These are phyloP conservation scores for Atherix ibis DNA, from an alignment of 2,888 invertebrate genomes.

Conservation along the genomic window DNA sequence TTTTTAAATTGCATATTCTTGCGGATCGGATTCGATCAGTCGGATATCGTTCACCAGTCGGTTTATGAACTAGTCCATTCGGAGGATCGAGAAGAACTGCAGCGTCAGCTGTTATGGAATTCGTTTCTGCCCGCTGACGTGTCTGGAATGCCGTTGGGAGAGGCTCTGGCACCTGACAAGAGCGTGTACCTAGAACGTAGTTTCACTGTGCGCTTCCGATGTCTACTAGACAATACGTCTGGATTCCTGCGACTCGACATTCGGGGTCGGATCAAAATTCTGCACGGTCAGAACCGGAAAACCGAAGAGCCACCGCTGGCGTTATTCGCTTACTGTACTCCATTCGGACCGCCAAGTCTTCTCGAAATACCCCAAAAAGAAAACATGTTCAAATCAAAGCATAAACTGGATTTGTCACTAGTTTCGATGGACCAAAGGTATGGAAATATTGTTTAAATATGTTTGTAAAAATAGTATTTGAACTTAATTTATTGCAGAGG, in stretches of 20 bases:
- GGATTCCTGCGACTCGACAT: constrained; percentile 97
- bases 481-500: constrained; percentile 43
- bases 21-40: too few species aligned
- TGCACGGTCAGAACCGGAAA: constrained; percentile 92
- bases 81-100: constrained; percentile 95
- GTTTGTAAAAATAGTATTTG: constrained; percentile 7
- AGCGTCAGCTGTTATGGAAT: constrained; percentile 88
- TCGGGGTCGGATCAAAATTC: constrained; percentile 85
- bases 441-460: background rate
- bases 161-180: constrained; percentile 78
- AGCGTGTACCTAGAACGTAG: constrained; percentile 83
- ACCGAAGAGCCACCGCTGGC: constrained; percentile 88
- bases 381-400: constrained; percentile 99
- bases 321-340: constrained; percentile 94
- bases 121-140: constrained; percentile 59
- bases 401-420: constrained; percentile 89
- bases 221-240: constrained; percentile 97
- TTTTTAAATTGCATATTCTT: too few species aligned
- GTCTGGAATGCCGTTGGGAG: constrained; percentile 58
- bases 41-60: constrained; percentile 98
- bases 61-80: constrained; percentile 98
- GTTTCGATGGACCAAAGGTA: constrained; percentile 95
- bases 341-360: constrained; percentile 94
- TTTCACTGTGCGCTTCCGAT: constrained; percentile 97
- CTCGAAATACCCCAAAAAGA: constrained; percentile 96